phyloP scores from a whole-genome alignment of 2,888 invertebrate species.

The Lasioglossum zephyrum region DNA sequence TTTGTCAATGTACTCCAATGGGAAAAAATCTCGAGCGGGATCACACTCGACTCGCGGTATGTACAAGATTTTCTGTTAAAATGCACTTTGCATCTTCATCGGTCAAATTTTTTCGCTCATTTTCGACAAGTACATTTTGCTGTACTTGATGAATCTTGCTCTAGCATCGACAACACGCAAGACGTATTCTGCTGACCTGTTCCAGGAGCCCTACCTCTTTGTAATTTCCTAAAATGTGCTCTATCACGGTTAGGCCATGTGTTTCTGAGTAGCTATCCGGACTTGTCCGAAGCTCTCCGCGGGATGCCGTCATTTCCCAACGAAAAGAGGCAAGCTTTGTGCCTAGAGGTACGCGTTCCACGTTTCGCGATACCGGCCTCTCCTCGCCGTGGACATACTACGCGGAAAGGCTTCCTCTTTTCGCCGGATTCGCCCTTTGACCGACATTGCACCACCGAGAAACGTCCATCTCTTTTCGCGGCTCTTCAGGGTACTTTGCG shows the following conservation, averaged over 20 bases:
- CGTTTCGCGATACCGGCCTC: not conserved
- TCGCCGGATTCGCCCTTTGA: not conserved
- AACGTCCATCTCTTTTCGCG: not conserved
- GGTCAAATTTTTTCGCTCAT: not conserved
- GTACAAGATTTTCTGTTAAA: not conserved
- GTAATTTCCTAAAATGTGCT: too few relatives aligned
- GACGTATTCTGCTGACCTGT: too few relatives aligned
- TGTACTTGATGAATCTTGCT: not conserved
- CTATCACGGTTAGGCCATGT: too few relatives aligned
- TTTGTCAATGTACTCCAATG: not conserved
- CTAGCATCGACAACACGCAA: too few relatives aligned
- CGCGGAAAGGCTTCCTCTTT: not conserved
- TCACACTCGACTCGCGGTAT: not conserved
- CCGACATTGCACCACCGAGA: not conserved
- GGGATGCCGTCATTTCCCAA: not conserved
- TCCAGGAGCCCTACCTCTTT: too few relatives aligned
- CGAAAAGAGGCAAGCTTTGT: not conserved
- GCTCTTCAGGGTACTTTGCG: not conserved
- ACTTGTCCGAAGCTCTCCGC: not conserved
- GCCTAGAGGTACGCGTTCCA: not conserved
- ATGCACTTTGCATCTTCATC: not conserved
- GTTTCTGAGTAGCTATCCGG: too few relatives aligned
- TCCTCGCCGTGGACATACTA: not conserved
- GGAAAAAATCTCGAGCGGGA: too few relatives aligned
- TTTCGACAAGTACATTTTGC: not conserved